Evolutionary conservation across 2,888 invertebrate species (phyloP).

Genomic region (Psylliodes chrysocephalus): DNA sequence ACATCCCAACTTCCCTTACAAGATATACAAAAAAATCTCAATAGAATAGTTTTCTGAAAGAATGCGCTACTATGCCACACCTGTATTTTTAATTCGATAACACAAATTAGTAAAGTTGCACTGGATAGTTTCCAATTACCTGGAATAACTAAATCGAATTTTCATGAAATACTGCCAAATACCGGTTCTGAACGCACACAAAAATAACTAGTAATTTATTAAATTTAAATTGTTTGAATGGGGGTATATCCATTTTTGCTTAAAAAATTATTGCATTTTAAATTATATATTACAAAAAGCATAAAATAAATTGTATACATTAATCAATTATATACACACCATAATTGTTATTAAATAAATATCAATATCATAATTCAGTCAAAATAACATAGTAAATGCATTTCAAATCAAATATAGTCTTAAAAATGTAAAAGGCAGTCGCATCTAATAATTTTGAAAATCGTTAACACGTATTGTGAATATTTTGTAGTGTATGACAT

Average conservation of each 20-base stretch:
- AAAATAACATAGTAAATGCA: constrained; percentile 21
- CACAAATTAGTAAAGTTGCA: not conserved
- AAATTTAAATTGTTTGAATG: not conserved
- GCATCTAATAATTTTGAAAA: not conserved
- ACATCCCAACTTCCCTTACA: too few relatives aligned
- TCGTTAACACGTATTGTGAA: not conserved
- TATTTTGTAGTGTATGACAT: not conserved
- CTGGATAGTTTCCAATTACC: not conserved
- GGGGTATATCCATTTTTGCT: not conserved
- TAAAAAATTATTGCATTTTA: constrained; percentile 21
- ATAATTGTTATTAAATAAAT: constrained; percentile 13
- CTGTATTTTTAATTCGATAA: too few relatives aligned
- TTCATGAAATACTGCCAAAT: not conserved
- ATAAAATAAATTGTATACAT: constrained; percentile 21
- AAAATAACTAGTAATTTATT: not conserved
- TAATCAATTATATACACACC: constrained; percentile 15
- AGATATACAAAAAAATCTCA: too few relatives aligned
- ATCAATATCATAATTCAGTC: constrained; percentile 23
- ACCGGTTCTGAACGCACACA: not conserved
- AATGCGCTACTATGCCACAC: too few relatives aligned
- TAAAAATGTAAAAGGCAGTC: not conserved
- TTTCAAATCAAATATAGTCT: constrained; percentile 13
- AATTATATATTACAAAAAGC: constrained; percentile 29
- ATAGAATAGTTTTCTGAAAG: too few relatives aligned
- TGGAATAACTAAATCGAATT: not conserved